Base-by-base conservation (phyloP, 35 echinoderm and acorn worm species). In the Amphiura filiformis region DNA sequence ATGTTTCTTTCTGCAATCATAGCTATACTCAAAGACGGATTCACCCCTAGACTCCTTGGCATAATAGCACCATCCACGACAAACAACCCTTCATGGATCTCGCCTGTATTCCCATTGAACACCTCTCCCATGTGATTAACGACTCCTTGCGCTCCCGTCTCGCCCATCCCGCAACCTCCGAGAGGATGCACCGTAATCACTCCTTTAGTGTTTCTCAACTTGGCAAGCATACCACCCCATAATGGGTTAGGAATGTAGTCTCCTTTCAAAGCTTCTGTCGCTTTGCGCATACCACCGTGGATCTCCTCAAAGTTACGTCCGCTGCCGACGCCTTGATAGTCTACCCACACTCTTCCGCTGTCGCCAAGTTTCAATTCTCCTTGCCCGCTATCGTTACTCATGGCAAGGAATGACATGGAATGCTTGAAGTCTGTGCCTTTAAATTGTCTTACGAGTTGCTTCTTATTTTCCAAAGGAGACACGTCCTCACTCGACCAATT, bases 21-120 rank as follows among this genome's bases (percentile, higher is more conserved):
- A 20, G 86, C 39, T 78, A 93, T 93, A 30, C 86, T 93, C 35
- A 93, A 65, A 1, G 91, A 42, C 18, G 91, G 91, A 52, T 89
- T 93, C 30, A 89, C 87, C 20, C 91, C 91, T 7, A 93, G 79
- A 65, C 91, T 93, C 20, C 91, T 36, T n/a, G 91, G 91, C 61
- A 93, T 89, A 17, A 93, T 83, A 18, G 91, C 86, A 34, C 91
- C 91, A 89, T 93, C 91, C 15, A 93, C 75, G 0, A 93, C 91
- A 76, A 84, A 80, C 0, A 93, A 81, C 49, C 76, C 65, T 12
- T 86, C 80, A 41, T 84, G 87, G 0, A 89, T 30, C 17, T 89
- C 91, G 0, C 84, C 80, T 13, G 49, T 81, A 30, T 93, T 64
- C 32, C 91, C 91, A 44, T 5, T 39, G 41, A 93, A 93, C 23